Evolutionary conservation across 1,140 invertebrate species (phyloP).

Genomic region (Drosophila kurseongensis): DNA sequence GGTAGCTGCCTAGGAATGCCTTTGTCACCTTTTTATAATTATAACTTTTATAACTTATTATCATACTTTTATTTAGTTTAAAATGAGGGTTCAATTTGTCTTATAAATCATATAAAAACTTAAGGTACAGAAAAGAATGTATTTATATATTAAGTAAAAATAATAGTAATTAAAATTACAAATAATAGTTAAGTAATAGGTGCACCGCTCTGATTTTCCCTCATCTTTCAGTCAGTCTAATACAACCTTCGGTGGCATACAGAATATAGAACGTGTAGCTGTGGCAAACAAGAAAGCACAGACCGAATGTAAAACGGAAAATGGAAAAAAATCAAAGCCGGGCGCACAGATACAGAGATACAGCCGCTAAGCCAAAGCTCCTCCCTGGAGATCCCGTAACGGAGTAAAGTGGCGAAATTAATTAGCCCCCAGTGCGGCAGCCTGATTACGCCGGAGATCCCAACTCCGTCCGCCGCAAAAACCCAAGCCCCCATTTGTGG

Average conservation of each 20-base stretch:
- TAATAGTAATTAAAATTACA: too few relatives aligned
- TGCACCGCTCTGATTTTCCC: too few relatives aligned
- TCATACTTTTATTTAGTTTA: too few relatives aligned
- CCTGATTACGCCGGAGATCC: conserved; percentile 70
- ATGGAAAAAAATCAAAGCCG: conserved; percentile 48
- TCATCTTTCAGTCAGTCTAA: conserved; percentile 4
- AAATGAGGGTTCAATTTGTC: too few relatives aligned
- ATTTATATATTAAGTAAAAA: too few relatives aligned
- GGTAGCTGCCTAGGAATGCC: too few relatives aligned
- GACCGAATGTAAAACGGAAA: conserved; percentile 34
- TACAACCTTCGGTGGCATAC: conserved; percentile 4
- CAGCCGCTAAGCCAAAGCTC: conserved; percentile 43
- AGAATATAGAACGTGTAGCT: conserved; percentile 40
- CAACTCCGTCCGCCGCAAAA: conserved; percentile 28
- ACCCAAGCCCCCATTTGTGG: background rate
- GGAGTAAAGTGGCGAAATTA: conserved; percentile 82
- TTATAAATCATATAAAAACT: too few relatives aligned
- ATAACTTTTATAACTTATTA: too few relatives aligned
- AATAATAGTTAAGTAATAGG: too few relatives aligned
- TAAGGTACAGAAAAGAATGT: too few relatives aligned
- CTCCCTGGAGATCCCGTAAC: conserved; percentile 63
- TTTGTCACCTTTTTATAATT: too few relatives aligned
- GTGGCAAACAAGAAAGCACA: conserved; percentile 49
- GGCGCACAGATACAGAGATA: conserved; percentile 46
- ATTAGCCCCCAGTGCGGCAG: conserved; percentile 81